These are phyloP conservation scores for Jacana jacana DNA, from an alignment of 2,113 vertebrate genomes.

Conservation along the genomic window DNA sequence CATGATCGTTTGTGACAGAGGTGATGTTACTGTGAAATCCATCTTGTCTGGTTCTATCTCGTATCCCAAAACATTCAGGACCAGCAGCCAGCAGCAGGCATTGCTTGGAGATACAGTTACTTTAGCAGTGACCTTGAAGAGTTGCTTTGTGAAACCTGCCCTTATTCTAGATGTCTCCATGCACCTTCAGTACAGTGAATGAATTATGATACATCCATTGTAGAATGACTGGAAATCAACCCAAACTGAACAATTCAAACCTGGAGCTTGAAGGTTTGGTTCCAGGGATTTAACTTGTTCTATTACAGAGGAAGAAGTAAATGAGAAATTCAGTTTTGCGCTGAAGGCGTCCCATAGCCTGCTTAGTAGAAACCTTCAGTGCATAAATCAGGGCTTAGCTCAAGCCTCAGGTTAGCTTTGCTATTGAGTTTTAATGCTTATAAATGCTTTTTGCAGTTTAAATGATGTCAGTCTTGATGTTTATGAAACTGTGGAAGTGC, in stretches of 20 bases:
- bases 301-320: not conserved
- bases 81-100: not conserved
- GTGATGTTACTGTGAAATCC: not conserved
- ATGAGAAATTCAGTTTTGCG: not conserved
- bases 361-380: not conserved
- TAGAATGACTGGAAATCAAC: not conserved
- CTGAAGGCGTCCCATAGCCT: not conserved
- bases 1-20: not conserved
- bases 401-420: constrained; percentile 11
- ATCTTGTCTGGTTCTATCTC: not conserved
- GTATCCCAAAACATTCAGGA: not conserved
- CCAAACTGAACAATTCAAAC: not conserved
- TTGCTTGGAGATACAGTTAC: not conserved
- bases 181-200: not conserved
- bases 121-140: not conserved
- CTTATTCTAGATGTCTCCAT: not conserved
- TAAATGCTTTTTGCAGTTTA: constrained; percentile 62
- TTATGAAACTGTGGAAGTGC: constrained; percentile 62
- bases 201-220: not conserved
- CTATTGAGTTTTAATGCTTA: constrained; percentile 44
- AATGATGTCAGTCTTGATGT: constrained; percentile 67
- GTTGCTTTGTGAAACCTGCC: not conserved
- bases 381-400: constrained; percentile 33
- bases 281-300: not conserved
- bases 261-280: not conserved